phyloP scores from a whole-genome alignment of 2,797 vertebrate genomes.

The Tolypeutes matacus region DNA sequence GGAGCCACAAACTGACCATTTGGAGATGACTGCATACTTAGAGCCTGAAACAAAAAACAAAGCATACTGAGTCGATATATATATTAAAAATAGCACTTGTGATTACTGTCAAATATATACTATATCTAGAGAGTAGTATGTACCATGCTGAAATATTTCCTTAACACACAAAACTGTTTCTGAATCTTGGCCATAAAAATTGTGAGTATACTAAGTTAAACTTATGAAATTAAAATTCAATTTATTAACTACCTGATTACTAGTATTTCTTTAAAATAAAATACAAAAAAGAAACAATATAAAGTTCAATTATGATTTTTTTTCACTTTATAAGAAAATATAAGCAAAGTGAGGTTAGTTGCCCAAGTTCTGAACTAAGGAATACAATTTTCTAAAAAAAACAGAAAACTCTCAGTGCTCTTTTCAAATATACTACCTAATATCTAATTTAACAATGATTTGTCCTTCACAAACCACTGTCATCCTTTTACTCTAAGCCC shows the following conservation, averaged over 20 bases:
- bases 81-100: conserved; percentile 17
- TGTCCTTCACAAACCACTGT: not conserved
- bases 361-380: conserved; percentile 12
- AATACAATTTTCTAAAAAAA: not conserved
- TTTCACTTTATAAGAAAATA: not conserved
- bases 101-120: not conserved
- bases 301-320: not conserved
- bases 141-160: conserved; percentile 34
- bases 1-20: conserved; percentile 93
- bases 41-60: conserved; percentile 90
- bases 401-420: not conserved
- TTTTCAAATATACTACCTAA: not conserved
- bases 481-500: not conserved
- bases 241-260: not conserved
- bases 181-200: conserved; percentile 61
- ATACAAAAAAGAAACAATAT: not conserved
- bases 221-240: conserved; percentile 31
- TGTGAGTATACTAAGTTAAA: not conserved
- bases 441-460: not conserved
- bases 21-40: conserved; percentile 92
- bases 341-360: not conserved
- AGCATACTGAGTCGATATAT: not conserved
- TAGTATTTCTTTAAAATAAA: conserved; percentile 21
- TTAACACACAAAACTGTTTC: conserved; percentile 46
- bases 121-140: not conserved